These are phyloP conservation scores for Callinectes sapidus DNA, from an alignment of 2,888 invertebrate species.

Conservation along the genomic window DNA sequence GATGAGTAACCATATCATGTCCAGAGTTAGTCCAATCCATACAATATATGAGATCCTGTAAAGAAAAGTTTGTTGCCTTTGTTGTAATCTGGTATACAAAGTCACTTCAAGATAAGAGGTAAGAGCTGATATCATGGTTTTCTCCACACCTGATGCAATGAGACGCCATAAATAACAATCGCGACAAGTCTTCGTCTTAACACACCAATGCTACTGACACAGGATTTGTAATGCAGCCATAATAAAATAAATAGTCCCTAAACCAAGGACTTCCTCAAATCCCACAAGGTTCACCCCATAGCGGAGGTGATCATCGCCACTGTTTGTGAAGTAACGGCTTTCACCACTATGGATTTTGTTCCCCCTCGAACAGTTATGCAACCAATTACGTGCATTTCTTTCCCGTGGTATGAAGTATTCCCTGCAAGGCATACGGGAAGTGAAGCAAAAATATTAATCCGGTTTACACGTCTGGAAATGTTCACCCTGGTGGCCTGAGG, in stretches of 20 bases:
- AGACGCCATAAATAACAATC: background rate
- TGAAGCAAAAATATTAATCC: background rate
- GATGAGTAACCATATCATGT: background rate
- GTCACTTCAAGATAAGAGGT: background rate
- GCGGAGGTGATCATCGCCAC: background rate
- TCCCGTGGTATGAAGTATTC: background rate
- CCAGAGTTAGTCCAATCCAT: background rate
- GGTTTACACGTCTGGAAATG: background rate
- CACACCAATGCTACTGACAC: too few relatives aligned
- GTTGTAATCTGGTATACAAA: background rate
- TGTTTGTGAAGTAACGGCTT: constrained; percentile 2
- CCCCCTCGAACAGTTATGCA: background rate
- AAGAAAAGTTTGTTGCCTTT: background rate
- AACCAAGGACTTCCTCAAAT: background rate
- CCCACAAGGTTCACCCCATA: background rate
- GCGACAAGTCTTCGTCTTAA: background rate
- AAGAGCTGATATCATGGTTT: background rate
- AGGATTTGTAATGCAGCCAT: background rate
- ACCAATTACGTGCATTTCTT: background rate
- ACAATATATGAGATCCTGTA: background rate
- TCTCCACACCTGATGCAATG: background rate
- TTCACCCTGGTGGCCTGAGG: background rate
- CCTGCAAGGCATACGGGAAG: background rate
- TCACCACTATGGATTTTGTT: background rate
- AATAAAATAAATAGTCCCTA: background rate